Evolutionary conservation across 2,113 vertebrate genomes (phyloP).

Genomic region (Furnarius figulus): DNA sequence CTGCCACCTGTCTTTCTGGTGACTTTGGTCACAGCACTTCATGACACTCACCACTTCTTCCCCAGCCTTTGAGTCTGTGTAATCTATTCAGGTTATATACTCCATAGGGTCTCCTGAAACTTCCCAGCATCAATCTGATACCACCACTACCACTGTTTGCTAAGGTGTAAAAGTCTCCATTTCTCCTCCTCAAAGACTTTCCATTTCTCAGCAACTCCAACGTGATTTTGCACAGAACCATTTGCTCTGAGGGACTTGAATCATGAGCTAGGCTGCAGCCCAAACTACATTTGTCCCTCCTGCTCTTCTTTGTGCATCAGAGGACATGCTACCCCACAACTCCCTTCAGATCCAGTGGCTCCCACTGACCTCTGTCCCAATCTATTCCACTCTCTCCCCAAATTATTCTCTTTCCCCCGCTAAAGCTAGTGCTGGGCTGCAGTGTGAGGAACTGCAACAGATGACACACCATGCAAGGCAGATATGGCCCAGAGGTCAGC

Average conservation of each 20-base stretch:
- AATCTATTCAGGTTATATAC: not conserved
- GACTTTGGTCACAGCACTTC: not conserved
- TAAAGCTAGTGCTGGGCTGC: not conserved
- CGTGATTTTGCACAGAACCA: not conserved
- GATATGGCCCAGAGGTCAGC: not conserved
- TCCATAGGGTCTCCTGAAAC: not conserved
- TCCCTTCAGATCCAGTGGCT: not conserved
- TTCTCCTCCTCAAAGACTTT: not conserved
- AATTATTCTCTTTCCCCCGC: not conserved
- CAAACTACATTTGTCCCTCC: not conserved
- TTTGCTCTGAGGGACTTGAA: not conserved
- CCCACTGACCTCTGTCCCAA: not conserved
- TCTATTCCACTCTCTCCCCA: not conserved
- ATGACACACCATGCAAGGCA: not conserved
- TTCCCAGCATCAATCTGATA: not conserved
- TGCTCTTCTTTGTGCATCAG: not conserved
- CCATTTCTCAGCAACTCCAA: not conserved
- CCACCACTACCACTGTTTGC: not conserved
- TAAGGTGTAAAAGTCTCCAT: accelerated
- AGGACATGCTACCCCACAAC: not conserved
- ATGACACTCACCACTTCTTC: not conserved
- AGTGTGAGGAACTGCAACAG: not conserved
- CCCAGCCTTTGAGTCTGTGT: not conserved
- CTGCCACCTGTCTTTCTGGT: not conserved
- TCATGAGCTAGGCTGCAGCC: not conserved